Evolutionary conservation across 2,797 vertebrate genomes (phyloP).

Genomic region (Cyclopterus lumpus): DNA sequence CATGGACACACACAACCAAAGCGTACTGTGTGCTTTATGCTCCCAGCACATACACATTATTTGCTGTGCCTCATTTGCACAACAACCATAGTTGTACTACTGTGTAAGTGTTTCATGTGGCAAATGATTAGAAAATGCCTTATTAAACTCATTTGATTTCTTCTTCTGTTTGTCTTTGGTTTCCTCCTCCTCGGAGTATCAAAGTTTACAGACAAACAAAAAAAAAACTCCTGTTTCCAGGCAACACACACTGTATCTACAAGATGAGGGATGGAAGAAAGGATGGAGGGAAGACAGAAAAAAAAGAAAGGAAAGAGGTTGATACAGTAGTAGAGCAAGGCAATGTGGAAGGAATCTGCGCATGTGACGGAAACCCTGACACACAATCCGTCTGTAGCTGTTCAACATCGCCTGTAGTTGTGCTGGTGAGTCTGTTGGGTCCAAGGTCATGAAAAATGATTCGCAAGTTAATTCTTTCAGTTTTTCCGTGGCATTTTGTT

Average conservation of each 20-base stretch:
- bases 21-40: background rate
- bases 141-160: slow-evolving; percentile 16
- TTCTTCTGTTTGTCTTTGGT: slow-evolving; percentile 21
- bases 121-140: background rate
- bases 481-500: background rate
- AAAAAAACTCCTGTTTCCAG: slow-evolving; percentile 61
- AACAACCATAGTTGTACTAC: background rate
- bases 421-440: background rate
- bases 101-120: background rate
- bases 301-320: slow-evolving; percentile 5
- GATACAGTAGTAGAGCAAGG: slow-evolving; percentile 5
- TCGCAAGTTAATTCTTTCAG: background rate
- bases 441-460: slow-evolving; percentile 4
- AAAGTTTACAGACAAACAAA: slow-evolving; percentile 55
- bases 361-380: slow-evolving; percentile 27
- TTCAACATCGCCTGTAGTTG: slow-evolving; percentile 9
- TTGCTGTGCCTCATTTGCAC: background rate
- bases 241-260: slow-evolving; percentile 54
- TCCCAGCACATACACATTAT: background rate
- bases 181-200: slow-evolving; percentile 31
- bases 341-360: slow-evolving; percentile 1
- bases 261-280: background rate
- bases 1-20: slow-evolving; percentile 3
- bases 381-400: slow-evolving; percentile 1
- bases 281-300: background rate